These are phyloP conservation scores for Hemibagrus guttatus DNA, from an alignment of 2,797 vertebrate genomes.

Conservation along the genomic window DNA sequence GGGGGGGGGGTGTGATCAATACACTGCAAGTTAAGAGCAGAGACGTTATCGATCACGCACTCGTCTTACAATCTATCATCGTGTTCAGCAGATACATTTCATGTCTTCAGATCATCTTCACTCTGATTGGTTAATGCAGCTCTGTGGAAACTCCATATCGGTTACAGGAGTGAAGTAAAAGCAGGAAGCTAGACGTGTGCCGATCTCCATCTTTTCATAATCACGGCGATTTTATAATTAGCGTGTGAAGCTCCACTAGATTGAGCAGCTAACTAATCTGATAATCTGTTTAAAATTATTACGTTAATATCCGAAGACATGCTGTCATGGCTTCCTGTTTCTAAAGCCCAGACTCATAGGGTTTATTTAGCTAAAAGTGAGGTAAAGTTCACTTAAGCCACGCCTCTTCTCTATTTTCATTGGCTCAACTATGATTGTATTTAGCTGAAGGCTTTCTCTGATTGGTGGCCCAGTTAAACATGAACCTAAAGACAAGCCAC, in stretches of 20 bases:
- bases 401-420: background rate
- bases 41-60: slow-evolving; percentile 29
- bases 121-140: slow-evolving; percentile 7
- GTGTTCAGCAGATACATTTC: background rate
- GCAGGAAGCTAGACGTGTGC: background rate
- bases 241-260: background rate
- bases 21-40: slow-evolving; percentile 11
- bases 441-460: background rate
- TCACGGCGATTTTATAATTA: background rate
- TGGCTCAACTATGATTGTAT: background rate
- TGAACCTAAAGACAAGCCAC: background rate
- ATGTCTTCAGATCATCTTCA: background rate
- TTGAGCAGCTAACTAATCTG: background rate
- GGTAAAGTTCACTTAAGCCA: background rate
- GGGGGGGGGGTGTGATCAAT: slow-evolving; percentile 28
- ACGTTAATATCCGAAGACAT: background rate
- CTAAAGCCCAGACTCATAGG: background rate
- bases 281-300: background rate
- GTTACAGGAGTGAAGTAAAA: background rate
- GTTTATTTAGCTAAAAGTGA: background rate
- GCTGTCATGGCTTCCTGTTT: background rate
- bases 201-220: background rate
- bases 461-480: background rate
- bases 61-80: slow-evolving; percentile 39
- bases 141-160: background rate